Percentiles rank a stretch among this genome's conserved stretches.
Conservation (phyloP, 1,140 invertebrate genomes). For the Diachasmimorpha longicaudata region DNA sequence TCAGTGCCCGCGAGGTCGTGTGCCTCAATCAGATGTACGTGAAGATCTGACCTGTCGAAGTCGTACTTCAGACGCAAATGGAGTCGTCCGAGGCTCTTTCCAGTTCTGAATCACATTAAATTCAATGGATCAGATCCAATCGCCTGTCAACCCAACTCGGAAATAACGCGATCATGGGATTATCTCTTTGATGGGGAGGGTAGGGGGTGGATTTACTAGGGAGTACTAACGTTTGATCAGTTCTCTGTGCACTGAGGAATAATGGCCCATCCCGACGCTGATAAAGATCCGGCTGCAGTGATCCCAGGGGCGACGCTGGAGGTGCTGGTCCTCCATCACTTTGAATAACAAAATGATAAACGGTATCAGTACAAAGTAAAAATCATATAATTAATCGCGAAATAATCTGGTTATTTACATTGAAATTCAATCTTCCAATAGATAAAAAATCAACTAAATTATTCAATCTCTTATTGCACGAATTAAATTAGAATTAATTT, state of each 20-base stretch:
- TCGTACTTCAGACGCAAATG: slow-evolving; percentile 88
- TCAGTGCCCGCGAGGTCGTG: slow-evolving; percentile 82
- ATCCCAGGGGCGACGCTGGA: slow-evolving; percentile 78
- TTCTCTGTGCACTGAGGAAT: slow-evolving; percentile 68
- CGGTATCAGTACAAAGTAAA: background rate
- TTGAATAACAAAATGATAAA: slow-evolving; percentile 4
- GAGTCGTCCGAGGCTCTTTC: slow-evolving; percentile 75
- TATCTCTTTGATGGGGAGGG: background rate
- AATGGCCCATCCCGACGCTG: slow-evolving; percentile 75
- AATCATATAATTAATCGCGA: no score
- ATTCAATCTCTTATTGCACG: no score
- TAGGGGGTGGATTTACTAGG: no score
- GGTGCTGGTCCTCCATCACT: slow-evolving; percentile 53
- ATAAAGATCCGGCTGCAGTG: slow-evolving; percentile 86
- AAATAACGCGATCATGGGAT: background rate
- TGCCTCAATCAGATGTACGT: slow-evolving; percentile 84
- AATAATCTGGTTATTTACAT: no score
- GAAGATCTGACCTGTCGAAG: slow-evolving; percentile 85
- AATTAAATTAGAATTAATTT: no score
- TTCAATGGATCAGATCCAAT: background rate
- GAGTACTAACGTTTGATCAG: slow-evolving; percentile 11
- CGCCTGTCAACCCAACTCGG: background rate
- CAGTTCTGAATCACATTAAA: slow-evolving; percentile 40
- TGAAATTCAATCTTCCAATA: no score
- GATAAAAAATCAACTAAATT: no score